Evolutionary conservation across 2,888 invertebrate species (phyloP), one percentile per base, ranked within the genome.

Genomic region (Cataglyphis albicans): DNA sequence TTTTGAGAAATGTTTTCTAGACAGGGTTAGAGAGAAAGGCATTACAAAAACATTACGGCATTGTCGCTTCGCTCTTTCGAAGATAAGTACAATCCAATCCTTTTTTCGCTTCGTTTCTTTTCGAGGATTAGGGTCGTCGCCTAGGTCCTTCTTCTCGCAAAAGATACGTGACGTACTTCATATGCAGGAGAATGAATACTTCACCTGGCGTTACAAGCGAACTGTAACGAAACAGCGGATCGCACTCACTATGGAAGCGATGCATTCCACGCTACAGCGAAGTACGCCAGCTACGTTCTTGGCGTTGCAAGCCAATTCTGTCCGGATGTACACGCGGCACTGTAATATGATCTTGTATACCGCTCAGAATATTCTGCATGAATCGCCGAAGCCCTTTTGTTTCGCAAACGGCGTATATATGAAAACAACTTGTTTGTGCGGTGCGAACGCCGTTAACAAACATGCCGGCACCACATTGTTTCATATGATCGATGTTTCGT

Each of bases 201-300:
- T 89, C 81, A 89, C 81, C 84, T 84, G 84, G 52, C 70, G 64
- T 61, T 81, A 80, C 72, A 44, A 64, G 85, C 84, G 82, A 85
- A 86, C 84, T 89, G 85, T 87, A 88, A 86, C 84, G 86, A 90
- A 90, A 90, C 88, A 90, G 82, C 81, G 88, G 87, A 88, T 86
- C 87, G 90, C 90, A 90, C 90, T 90, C 78, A 88, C 84, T 80
- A 82, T 81, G 87, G 86, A 89, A 87, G 86, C 82, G 73, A 87
- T 88, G 86, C 86, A 89, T 83, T 61, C 81, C 63, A 48, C 80
- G 70, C 21, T 64, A 48, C 41, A 48, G 59, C 72, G 59, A 74
- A 68, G 52, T 70, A 70, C 80, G 44, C 52, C 48, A 82, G 65
- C 65, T 59, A 52, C 63, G 68, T 84, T 72, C 80, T 83, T 80